Evolutionary conservation across 2,888 invertebrate genomes (phyloP).

Genomic region (Apodemia zela): DNA sequence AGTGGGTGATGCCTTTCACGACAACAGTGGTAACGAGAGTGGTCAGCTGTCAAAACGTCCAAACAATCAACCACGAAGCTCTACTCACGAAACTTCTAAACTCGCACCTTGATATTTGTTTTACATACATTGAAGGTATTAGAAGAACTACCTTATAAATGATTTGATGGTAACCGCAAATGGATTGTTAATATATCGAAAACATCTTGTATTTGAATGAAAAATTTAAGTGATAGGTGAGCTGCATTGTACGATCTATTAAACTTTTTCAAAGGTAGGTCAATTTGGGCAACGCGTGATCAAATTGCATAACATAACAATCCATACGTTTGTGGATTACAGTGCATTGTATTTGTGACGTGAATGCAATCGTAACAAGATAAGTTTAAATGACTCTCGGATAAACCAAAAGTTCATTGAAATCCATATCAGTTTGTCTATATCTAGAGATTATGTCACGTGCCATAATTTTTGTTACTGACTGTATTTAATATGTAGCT

Average conservation of each 20-base stretch:
- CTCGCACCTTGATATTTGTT: conserved; percentile 22
- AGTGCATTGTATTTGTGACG: conserved; percentile 44
- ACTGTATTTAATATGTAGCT: too few relatives aligned
- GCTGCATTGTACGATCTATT: conserved; percentile 71
- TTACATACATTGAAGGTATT: conserved; percentile 22
- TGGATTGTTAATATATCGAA: background rate
- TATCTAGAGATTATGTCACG: background rate
- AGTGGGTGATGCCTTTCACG: conserved; percentile 71
- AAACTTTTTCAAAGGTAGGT: conserved; percentile 70
- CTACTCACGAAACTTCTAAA: conserved; percentile 33
- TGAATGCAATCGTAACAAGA: conserved; percentile 44
- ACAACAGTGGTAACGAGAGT: conserved; percentile 75
- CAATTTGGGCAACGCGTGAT: conserved; percentile 67
- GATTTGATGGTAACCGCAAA: background rate
- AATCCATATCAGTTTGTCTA: background rate
- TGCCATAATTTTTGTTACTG: background rate
- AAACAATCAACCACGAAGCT: conserved; percentile 67
- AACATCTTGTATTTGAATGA: conserved; percentile 18
- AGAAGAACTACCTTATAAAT: background rate
- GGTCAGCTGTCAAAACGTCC: conserved; percentile 80
- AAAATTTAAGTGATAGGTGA: conserved; percentile 42
- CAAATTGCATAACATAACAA: conserved; percentile 52
- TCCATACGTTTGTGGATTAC: conserved; percentile 40
- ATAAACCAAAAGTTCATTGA: background rate
- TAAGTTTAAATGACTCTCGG: conserved; percentile 37